A percentile compares a stretch with the other conserved stretches of the same genome.
phyloP scores from a whole-genome alignment of 2,797 vertebrate genomes.

The Cynopterus sphinx region DNA sequence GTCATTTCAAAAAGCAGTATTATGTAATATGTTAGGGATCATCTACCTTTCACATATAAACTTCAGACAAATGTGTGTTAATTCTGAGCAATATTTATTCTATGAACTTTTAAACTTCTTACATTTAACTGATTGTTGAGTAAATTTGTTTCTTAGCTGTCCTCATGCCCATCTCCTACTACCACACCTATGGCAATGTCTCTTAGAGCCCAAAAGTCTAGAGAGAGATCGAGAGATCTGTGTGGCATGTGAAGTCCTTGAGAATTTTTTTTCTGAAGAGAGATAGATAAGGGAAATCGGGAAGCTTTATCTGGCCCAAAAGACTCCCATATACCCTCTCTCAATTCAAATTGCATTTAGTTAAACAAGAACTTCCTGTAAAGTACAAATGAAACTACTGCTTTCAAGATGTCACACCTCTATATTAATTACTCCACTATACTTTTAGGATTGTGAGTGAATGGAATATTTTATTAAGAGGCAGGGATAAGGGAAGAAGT shows the following conservation, averaged over 20 bases:
- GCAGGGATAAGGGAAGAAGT: neutral
- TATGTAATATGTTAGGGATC: neutral
- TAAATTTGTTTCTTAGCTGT: neutral
- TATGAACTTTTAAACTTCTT: neutral
- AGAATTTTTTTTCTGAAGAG: neutral
- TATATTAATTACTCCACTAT: neutral
- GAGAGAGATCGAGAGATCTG: neutral
- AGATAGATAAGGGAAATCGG: neutral
- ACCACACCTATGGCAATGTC: neutral
- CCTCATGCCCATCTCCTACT: neutral
- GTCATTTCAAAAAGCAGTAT: neutral
- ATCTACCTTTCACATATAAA: neutral
- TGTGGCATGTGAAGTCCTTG: neutral
- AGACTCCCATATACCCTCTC: neutral
- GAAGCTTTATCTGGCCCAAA: neutral
- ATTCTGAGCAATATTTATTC: neutral
- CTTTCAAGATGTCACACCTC: neutral
- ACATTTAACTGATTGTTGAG: neutral
- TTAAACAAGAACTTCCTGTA: slow-evolving; percentile 10
- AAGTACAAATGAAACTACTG: neutral
- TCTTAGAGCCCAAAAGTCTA: neutral
- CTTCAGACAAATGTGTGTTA: neutral
- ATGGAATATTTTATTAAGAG: neutral
- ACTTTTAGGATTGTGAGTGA: neutral
- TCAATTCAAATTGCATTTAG: neutral